phyloP scores from a whole-genome alignment of 1,140 invertebrate genomes.

The Microplitis demolitor region DNA sequence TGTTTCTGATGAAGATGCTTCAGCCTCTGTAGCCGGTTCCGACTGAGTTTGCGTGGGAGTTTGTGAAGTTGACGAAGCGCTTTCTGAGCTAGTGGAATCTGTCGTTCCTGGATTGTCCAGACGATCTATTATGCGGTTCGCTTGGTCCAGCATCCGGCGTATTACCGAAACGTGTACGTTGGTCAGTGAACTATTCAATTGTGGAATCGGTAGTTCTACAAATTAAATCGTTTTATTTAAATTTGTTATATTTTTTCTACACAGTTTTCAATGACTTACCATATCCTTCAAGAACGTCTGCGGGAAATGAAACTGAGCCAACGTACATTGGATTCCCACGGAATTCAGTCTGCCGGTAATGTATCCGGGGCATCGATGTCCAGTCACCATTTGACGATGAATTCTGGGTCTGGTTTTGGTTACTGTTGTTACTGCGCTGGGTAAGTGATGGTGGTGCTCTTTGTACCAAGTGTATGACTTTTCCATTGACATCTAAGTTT shows the following conservation, averaged over 20 bases:
- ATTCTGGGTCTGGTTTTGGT: conserved; percentile 45
- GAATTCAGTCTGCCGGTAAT: conserved; percentile 50
- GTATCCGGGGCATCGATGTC: conserved; percentile 33
- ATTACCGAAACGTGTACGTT: conserved; percentile 55
- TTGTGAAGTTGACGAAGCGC: not conserved
- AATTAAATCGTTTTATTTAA: no score
- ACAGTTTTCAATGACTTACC: conserved; percentile 33
- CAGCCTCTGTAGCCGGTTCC: not conserved
- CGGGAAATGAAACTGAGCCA: conserved; percentile 69
- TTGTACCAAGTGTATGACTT: conserved; percentile 93
- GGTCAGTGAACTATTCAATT: conserved; percentile 53
- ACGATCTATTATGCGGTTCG: conserved; percentile 50
- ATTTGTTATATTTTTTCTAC: no score
- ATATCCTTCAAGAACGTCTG: conserved; percentile 65
- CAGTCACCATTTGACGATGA: conserved; percentile 37
- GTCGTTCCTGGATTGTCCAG: conserved; percentile 52
- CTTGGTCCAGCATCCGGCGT: conserved; percentile 56
- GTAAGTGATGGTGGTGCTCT: conserved; percentile 69
- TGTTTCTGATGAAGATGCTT: not conserved
- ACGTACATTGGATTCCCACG: conserved; percentile 67
- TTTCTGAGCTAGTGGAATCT: conserved; percentile 16
- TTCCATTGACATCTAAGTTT: conserved; percentile 82
- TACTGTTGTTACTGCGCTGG: conserved; percentile 46
- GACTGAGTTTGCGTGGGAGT: not conserved
- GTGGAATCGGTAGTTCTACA: conserved; percentile 45